These are phyloP conservation scores for Rhynchopsitta pachyrhyncha DNA, from an alignment of 2,113 vertebrate genomes.

Conservation along the genomic window DNA sequence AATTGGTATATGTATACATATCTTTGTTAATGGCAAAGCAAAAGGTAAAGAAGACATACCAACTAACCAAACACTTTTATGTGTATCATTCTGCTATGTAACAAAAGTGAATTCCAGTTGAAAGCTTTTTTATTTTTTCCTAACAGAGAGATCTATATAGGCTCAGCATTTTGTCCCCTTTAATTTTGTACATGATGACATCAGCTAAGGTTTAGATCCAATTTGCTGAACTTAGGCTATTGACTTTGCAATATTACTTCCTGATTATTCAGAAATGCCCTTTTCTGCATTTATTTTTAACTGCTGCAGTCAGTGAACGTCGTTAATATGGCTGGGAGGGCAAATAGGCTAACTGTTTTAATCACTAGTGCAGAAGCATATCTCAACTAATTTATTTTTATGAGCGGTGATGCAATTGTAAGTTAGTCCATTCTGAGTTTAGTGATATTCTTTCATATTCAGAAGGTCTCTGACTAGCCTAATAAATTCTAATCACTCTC, in stretches of 20 bases:
- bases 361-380: slow-evolving; percentile 24
- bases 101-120: background rate
- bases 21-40: background rate
- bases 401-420: slow-evolving; percentile 42
- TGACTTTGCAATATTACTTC: slow-evolving; percentile 7
- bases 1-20: background rate
- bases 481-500: slow-evolving; percentile 24
- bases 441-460: slow-evolving; percentile 32
- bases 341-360: slow-evolving; percentile 51
- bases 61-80: background rate
- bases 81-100: background rate
- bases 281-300: slow-evolving; percentile 64
- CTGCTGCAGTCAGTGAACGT: slow-evolving; percentile 44
- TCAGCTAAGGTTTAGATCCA: slow-evolving; percentile 21
- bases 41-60: background rate
- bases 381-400: slow-evolving; percentile 52
- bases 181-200: background rate
- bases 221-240: slow-evolving; percentile 15
- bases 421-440: background rate
- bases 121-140: background rate
- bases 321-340: slow-evolving; percentile 35
- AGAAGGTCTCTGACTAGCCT: slow-evolving; percentile 1
- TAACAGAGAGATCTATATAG: background rate
- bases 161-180: background rate
- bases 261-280: slow-evolving; percentile 49